These are phyloP conservation scores for Brenthis daphne DNA, from an alignment of 2,888 invertebrate species.

Conservation along the genomic window DNA sequence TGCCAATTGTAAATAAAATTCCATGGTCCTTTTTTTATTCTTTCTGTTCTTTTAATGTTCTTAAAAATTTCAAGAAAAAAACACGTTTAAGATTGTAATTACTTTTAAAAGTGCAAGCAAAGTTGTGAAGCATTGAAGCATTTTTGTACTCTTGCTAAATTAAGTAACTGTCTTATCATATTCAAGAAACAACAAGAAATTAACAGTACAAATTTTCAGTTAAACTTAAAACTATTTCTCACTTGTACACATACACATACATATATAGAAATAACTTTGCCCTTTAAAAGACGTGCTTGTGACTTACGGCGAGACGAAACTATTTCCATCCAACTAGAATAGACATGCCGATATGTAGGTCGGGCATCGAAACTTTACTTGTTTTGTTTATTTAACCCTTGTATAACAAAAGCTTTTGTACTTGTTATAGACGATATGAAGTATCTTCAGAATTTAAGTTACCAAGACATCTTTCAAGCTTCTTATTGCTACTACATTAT, in stretches of 20 bases:
- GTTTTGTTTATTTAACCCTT: conserved; percentile 19
- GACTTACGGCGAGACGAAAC: conserved; percentile 24
- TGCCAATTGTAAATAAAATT: too few relatives aligned
- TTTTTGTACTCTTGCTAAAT: too few relatives aligned
- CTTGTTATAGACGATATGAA: background rate
- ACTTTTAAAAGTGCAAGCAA: too few relatives aligned
- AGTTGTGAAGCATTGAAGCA: too few relatives aligned
- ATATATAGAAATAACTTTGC: background rate
- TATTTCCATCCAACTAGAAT: conserved; percentile 28
- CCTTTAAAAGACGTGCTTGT: conserved; percentile 1
- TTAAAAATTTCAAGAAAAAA: too few relatives aligned
- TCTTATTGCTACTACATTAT: background rate
- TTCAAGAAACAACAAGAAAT: too few relatives aligned
- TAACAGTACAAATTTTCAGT: too few relatives aligned
- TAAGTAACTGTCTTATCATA: too few relatives aligned
- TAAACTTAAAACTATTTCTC: too few relatives aligned
- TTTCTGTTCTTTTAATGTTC: too few relatives aligned
- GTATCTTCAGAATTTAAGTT: background rate
- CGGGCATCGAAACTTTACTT: conserved; percentile 10
- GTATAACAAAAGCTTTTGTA: conserved; percentile 12
- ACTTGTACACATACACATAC: background rate
- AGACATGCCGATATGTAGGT: conserved; percentile 18
- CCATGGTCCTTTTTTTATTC: too few relatives aligned
- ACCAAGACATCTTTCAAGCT: background rate
- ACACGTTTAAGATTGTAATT: too few relatives aligned